phyloP scores from a whole-genome alignment of 2,888 invertebrate species.

The Linnaemya vulpina region DNA sequence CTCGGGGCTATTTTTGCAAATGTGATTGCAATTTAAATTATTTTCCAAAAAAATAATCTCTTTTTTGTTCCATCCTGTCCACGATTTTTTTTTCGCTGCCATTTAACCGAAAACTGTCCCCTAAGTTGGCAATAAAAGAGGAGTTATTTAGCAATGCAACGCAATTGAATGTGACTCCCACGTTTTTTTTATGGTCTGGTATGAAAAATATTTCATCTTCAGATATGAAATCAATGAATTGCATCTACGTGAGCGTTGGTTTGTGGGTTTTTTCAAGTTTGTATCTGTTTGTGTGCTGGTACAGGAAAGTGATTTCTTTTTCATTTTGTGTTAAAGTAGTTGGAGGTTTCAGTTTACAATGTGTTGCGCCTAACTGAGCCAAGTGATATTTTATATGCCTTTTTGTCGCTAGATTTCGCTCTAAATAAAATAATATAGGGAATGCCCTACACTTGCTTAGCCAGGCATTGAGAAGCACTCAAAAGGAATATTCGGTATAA shows the following conservation, averaged over 20 bases:
- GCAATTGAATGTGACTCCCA: slow-evolving; percentile 66
- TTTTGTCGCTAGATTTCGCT: slow-evolving; percentile 43
- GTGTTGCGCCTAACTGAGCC: slow-evolving; percentile 43
- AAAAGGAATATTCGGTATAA: too few species aligned
- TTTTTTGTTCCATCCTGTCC: neutral
- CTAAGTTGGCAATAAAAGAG: slow-evolving; percentile 48
- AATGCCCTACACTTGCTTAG: slow-evolving; percentile 13
- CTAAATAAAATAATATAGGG: neutral
- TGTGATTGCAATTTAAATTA: slow-evolving; percentile 15
- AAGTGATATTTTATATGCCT: slow-evolving; percentile 44
- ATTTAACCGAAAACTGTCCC: slow-evolving; percentile 63
- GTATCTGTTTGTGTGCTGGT: neutral
- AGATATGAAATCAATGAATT: slow-evolving; percentile 39
- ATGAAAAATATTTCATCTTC: slow-evolving; percentile 54
- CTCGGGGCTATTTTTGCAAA: slow-evolving; percentile 36
- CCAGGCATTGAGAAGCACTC: neutral
- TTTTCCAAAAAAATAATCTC: neutral
- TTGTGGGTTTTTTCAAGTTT: neutral
- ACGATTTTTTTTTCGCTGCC: neutral
- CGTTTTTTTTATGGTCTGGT: slow-evolving; percentile 40
- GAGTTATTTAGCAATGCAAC: slow-evolving; percentile 20
- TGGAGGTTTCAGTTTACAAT: slow-evolving; percentile 14
- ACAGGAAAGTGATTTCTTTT: neutral
- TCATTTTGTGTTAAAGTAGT: neutral
- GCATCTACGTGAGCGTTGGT: slow-evolving; percentile 49